Percentiles rank a stretch among this genome's conserved stretches.
Conservation (phyloP, 2,113 vertebrate genomes). For the Cacatua alba region DNA sequence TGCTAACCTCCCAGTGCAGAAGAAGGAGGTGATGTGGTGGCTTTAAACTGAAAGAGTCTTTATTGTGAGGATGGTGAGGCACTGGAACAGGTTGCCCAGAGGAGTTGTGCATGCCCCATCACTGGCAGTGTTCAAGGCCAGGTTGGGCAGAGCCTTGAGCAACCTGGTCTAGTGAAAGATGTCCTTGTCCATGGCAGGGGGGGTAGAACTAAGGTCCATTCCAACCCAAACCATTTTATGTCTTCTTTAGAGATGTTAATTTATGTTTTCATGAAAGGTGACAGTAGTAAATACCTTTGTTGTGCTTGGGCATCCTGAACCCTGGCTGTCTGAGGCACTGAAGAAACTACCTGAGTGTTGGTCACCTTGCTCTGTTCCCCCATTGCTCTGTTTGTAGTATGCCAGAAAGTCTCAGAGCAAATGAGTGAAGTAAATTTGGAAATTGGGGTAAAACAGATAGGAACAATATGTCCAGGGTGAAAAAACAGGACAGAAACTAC, state of each 20-base stretch:
- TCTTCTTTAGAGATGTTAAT: neutral
- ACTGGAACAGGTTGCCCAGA: neutral
- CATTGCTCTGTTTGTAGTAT: neutral
- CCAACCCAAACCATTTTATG: neutral
- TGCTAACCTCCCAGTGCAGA: neutral
- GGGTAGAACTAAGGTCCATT: neutral
- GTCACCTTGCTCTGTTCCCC: rapidly evolving
- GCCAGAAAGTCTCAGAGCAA: neutral
- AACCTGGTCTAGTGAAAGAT: neutral
- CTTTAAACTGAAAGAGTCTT: neutral
- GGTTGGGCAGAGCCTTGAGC: neutral
- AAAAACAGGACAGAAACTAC: neutral
- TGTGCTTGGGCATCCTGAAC: neutral
- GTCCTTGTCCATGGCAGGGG: neutral
- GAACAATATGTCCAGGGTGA: neutral
- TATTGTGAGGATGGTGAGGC: neutral
- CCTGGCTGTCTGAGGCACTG: neutral
- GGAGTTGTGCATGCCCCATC: neutral
- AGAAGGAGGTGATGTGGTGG: neutral
- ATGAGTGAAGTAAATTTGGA: neutral
- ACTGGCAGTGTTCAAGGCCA: neutral
- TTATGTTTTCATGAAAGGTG: neutral
- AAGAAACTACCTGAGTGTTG: neutral
- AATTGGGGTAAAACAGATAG: neutral
- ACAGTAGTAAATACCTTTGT: neutral